Evolutionary conservation across 2,888 invertebrate genomes (phyloP), one percentile per base, ranked within the genome.

Genomic region (Clepsis dumicolana): DNA sequence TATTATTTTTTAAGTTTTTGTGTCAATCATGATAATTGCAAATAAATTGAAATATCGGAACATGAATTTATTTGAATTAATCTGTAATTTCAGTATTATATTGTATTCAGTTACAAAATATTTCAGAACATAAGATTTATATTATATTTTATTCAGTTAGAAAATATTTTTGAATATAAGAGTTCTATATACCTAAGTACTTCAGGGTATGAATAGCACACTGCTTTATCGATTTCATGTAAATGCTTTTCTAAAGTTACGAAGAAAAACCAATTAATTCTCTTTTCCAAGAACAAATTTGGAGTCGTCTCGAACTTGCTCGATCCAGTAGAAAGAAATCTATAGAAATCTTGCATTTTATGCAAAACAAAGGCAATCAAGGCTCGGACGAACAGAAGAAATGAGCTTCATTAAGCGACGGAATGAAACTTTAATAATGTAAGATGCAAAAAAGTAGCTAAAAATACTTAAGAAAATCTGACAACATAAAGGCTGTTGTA

Each of bases 391-490:
- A 90, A 93, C 93, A 93, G 91, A 92, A 93, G 93, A 92, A 94
- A 93, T 94, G 93, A 93, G 92, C 91, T 93, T 93, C 93, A 94
- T 93, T 93, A 94, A 92, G 90, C 91, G 87, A 85, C 88, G 88
- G 91, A 93, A 92, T 91, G 93, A 92, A 94, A 94, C 93, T 93
- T 93, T 92, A 93, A 93, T 93, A 93, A 93, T 92, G 93, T 93
- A 92, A 93, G 92, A 93, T 93, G 93, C 91, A 93, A 93, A 93
- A 93, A 92, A 89, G 86, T 87, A 91, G 86, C 89, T 91, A 93
- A 92, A 93, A 93, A 93, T 93, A 90, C 93, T 93, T 88, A 93
- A 93, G 93, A 93, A 93, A 93, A 93, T 93, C 93, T 93, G 93
- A 93, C 93, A 92, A 93, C 93, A 93, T 93, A 93, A 93, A 93